Percentiles rank a stretch among this genome's conserved stretches.
phyloP scores from a whole-genome alignment of 2,113 vertebrate species.

The Asarcornis scutulata region DNA sequence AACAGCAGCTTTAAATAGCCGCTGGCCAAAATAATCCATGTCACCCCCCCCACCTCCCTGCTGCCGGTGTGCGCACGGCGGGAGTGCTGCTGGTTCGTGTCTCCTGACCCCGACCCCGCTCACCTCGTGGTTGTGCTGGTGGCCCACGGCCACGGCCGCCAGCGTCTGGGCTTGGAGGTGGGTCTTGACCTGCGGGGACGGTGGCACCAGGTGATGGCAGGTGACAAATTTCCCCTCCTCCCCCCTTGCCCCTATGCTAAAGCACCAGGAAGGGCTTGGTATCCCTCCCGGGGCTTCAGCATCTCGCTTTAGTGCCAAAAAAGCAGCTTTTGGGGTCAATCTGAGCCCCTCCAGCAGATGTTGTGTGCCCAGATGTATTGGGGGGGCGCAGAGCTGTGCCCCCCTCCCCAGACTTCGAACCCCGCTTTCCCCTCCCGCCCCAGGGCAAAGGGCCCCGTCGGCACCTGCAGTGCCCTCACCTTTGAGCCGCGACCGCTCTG shows the following conservation, averaged over 20 bases:
- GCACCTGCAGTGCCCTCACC: neutral
- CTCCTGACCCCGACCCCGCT: neutral
- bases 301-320: neutral
- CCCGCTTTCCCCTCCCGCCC: neutral
- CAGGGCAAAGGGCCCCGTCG: neutral
- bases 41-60: no score
- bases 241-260: no score
- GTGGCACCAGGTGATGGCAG: neutral
- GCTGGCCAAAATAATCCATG: neutral
- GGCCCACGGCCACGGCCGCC: constrained; percentile 84
- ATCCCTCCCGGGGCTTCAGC: neutral
- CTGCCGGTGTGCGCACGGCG: fast-evolving
- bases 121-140: constrained; percentile 95
- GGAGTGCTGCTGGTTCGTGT: neutral
- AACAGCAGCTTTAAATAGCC: constrained; percentile 10
- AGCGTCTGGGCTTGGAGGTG: constrained; percentile 91
- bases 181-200: constrained; percentile 85
- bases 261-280: fast-evolving
- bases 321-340: neutral
- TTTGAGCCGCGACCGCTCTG: neutral
- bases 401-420: neutral
- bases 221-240: neutral
- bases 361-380: neutral
- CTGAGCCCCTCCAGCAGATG: neutral
- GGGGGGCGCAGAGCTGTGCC: neutral